Percentiles rank a stretch among this genome's conserved stretches.
Conservation (phyloP, 2,888 invertebrate genomes). For the Drosophila kambysellisi region DNA sequence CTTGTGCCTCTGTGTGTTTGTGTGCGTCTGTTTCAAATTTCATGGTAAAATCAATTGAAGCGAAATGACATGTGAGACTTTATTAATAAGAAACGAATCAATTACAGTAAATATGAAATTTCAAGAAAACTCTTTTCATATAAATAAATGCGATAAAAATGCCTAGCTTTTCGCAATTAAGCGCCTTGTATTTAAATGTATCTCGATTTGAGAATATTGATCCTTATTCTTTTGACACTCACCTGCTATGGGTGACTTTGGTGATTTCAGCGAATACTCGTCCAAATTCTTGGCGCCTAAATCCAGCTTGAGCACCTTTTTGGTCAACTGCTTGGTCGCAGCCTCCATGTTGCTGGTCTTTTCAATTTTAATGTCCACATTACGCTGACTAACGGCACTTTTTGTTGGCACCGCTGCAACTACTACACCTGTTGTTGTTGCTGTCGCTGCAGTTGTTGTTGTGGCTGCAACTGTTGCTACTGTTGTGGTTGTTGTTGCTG, state of each 20-base stretch:
- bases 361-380: constrained; percentile 87
- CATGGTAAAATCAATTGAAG: constrained; percentile 38
- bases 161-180: background rate
- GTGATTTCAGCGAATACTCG: constrained; percentile 83
- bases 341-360: constrained; percentile 81
- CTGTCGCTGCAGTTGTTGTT: constrained; percentile 18
- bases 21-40: constrained; percentile 21
- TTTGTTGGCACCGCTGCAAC: constrained; percentile 50
- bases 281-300: constrained; percentile 82
- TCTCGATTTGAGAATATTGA: constrained; percentile 3
- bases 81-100: background rate
- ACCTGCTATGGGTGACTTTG: constrained; percentile 84
- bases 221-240: constrained; percentile 24
- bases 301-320: constrained; percentile 84
- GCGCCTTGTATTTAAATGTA: background rate
- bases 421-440: constrained; percentile 26
- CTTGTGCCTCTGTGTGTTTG: background rate
- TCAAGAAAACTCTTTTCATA: background rate
- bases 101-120: constrained; percentile 7
- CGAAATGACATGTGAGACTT: constrained; percentile 28
- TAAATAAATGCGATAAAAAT: background rate
- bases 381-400: constrained; percentile 88
- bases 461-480: constrained; percentile 31
- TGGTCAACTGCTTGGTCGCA: constrained; percentile 79
- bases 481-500: constrained; percentile 32